Conservation (phyloP, 1,140 invertebrate species). For the Camponotus vicinus region DNA sequence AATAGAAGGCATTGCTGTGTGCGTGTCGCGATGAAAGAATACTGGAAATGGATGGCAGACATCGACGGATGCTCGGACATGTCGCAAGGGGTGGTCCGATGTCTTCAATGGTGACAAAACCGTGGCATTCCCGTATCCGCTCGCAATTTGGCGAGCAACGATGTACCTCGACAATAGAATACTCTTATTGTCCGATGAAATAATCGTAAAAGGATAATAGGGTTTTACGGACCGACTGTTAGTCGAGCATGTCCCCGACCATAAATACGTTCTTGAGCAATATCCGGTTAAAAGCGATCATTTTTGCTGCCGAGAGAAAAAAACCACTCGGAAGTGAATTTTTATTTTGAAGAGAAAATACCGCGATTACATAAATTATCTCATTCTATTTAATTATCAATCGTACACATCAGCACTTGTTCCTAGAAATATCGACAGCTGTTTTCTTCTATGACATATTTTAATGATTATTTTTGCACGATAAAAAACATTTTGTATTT, state of each 20-base stretch:
- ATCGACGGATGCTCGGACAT: constrained; percentile 32
- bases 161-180: background rate
- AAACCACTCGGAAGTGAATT: background rate
- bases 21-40: constrained; percentile 16
- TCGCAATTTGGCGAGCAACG: constrained; percentile 32
- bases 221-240: constrained; percentile 8
- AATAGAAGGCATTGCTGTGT: background rate
- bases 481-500: too few relatives aligned
- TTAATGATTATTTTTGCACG: background rate
- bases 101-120: constrained; percentile 35
- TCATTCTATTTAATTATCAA: background rate
- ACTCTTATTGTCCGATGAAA: constrained; percentile 27
- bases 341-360: background rate
- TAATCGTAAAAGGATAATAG: constrained; percentile 41
- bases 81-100: background rate
- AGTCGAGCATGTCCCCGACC: background rate
- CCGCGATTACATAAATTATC: background rate
- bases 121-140: constrained; percentile 24
- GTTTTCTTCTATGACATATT: background rate
- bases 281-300: constrained; percentile 1
- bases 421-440: background rate
- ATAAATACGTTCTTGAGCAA: constrained; percentile 7
- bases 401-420: background rate
- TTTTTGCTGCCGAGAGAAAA: background rate
- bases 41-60: background rate